These are phyloP conservation scores for Pseudococcus viburni DNA, from an alignment of 2,888 invertebrate species.

Conservation along the genomic window DNA sequence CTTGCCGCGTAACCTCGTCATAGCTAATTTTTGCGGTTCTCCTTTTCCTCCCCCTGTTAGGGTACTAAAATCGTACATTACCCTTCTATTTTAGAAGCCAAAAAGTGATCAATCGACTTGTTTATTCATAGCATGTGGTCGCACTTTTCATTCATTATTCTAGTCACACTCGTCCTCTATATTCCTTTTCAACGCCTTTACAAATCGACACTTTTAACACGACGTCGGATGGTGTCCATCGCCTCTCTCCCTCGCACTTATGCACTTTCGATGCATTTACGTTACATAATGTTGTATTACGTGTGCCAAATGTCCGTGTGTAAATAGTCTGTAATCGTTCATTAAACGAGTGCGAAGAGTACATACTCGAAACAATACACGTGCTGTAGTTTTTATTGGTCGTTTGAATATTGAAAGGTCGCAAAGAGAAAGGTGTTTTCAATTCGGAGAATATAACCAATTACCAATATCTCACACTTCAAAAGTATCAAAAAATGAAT, in stretches of 20 bases:
- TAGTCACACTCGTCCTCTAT: background rate
- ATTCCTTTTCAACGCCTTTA: slow-evolving; percentile 57
- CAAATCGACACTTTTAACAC: background rate
- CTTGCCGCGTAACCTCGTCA: background rate
- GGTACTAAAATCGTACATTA: slow-evolving; percentile 45
- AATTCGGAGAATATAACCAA: too few relatives aligned
- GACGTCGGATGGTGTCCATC: background rate
- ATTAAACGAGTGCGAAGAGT: background rate
- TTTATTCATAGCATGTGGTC: slow-evolving; percentile 66
- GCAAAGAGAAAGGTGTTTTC: too few relatives aligned
- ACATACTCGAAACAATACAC: background rate
- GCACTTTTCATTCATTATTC: slow-evolving; percentile 60
- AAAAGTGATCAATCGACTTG: slow-evolving; percentile 62
- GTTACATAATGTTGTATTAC: background rate
- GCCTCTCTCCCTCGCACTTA: background rate
- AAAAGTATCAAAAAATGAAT: too few relatives aligned
- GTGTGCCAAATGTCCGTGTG: background rate
- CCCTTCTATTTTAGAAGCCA: slow-evolving; percentile 53
- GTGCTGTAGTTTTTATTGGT: background rate
- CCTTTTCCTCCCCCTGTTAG: background rate
- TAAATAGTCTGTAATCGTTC: slow-evolving; percentile 14
- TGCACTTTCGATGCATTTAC: background rate
- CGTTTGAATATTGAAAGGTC: background rate
- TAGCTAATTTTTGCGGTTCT: slow-evolving; percentile 55
- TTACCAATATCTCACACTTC: too few relatives aligned